Base-by-base conservation (phyloP, 2,888 invertebrate genomes). In the Phoronis australis region DNA sequence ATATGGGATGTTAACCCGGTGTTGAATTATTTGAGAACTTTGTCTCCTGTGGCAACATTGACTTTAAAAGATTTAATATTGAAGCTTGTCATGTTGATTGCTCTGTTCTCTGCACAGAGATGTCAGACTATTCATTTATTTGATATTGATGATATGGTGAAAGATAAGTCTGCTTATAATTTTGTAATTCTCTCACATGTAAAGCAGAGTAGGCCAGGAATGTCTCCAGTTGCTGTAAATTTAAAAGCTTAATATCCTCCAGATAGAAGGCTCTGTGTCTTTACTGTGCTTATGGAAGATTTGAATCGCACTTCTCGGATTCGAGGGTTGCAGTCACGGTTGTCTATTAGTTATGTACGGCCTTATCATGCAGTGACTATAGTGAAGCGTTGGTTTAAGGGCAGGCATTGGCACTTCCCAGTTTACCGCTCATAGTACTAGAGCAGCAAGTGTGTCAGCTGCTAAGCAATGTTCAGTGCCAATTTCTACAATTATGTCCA, bases 391-490 rank as follows among this genome's bases (percentile, higher is more conserved):
- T 6, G 21, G 40, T n/a, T 4, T 45, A 27, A 27, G 22, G 6
- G 23, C 52, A 9, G 52, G 49, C 22, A 49, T 52, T 39, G 31
- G 48, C 27, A 42, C 31, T 2, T 44, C 9, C 3, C 18, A 37
- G 5, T 53, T 37, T 47, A 39, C 40, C 9, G 40, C 47, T 2
- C 47, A 53, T 37, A 47, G 44, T 41, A 40, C 42, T 20, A 22
- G 53, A n/a, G 47, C 50, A 37, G 53, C 53, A 15, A n/a, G 39
- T n/a, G 42, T 45, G 12, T 45, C 49, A 22, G 40, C 38, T 15
- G 50, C 50, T 9, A 35, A 22, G 20, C 9, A 22, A 12, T 22
- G 4, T 9, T 38, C 26, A 23, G 47, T 45, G 4, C 47, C 50
- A 15, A 15, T 50, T 15, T 12, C 9, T n/a, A 31, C 22, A 2